Conservation (phyloP, 2,113 vertebrate species). For the Boulengeromyrus knoepffleri region DNA sequence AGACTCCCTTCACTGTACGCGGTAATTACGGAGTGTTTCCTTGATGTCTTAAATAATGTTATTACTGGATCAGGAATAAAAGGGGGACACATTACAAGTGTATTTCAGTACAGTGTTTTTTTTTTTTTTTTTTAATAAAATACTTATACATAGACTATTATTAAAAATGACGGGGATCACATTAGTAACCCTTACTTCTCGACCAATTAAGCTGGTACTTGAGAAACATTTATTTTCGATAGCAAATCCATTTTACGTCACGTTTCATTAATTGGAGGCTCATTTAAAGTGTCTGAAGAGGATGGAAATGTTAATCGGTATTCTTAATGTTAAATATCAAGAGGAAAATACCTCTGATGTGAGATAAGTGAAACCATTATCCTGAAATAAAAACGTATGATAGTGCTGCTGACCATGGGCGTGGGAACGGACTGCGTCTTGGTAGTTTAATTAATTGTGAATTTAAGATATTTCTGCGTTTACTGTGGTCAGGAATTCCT, state of each 20-base stretch:
- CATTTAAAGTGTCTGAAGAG: neutral
- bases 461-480: neutral
- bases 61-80: neutral
- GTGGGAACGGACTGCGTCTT: neutral
- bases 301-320: neutral
- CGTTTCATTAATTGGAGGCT: neutral
- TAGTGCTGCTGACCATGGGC: neutral
- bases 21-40: neutral
- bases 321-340: neutral
- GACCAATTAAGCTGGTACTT: neutral
- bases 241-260: neutral
- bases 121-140: neutral
- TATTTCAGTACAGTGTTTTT: neutral
- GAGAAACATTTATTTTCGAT: neutral
- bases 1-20: neutral
- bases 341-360: neutral
- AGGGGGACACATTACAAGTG: neutral
- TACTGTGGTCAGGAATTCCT: neutral
- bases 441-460: neutral
- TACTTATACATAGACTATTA: neutral
- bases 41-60: neutral
- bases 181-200: neutral
- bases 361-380: neutral
- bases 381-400: neutral
- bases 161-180: neutral